These are phyloP conservation scores for Pseudomyrmex cubaensis DNA, from an alignment of 1,140 invertebrate genomes.

Conservation along the genomic window DNA sequence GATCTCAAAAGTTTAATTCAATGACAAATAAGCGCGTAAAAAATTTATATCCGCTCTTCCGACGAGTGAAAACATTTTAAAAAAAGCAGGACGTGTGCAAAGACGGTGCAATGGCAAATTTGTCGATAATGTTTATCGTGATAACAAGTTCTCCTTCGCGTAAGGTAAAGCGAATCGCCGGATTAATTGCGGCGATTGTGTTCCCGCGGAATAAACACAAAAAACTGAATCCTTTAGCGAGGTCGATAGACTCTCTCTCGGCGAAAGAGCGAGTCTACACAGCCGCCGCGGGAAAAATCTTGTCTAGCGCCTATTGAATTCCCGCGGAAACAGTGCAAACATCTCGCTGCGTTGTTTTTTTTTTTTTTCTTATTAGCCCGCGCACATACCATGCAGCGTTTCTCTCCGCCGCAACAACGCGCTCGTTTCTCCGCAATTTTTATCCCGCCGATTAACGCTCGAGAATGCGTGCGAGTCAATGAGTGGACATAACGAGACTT, in stretches of 20 bases:
- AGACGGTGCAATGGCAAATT: background rate
- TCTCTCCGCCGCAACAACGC: background rate
- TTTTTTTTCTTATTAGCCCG: constrained; percentile 5
- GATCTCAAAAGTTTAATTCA: background rate
- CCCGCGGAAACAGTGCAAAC: background rate
- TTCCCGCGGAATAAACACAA: constrained; percentile 3
- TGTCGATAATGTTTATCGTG: constrained; percentile 4
- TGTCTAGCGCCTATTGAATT: background rate
- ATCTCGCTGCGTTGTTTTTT: background rate
- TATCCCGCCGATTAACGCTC: constrained; percentile 52
- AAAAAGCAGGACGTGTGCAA: background rate
- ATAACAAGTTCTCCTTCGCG: background rate
- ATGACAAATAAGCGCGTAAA: background rate
- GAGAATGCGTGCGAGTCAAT: constrained; percentile 53
- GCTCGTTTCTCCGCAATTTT: constrained; percentile 38
- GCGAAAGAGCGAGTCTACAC: background rate
- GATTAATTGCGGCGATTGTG: constrained; percentile 27
- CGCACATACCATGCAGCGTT: background rate
- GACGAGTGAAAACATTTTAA: background rate
- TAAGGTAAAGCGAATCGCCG: background rate
- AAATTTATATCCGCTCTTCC: background rate
- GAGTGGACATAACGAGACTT: constrained; percentile 65
- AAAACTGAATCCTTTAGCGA: background rate
- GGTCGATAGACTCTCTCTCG: background rate
- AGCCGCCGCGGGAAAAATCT: background rate